phyloP scores from a whole-genome alignment of 1,140 invertebrate species.

The Dendroctonus ponderosae region DNA sequence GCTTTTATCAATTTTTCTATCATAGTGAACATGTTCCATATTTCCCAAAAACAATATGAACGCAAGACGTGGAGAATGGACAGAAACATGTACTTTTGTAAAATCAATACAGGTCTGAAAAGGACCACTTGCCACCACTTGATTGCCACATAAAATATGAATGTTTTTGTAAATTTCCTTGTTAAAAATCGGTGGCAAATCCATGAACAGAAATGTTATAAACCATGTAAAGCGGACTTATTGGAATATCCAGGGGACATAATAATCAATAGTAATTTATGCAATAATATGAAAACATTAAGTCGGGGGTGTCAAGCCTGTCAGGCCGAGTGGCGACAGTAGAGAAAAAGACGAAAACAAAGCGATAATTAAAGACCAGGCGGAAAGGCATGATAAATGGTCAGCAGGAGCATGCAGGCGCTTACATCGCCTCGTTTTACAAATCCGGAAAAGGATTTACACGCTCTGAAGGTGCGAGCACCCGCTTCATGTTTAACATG shows the following conservation, averaged over 20 bases:
- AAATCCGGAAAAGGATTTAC: constrained; percentile 35
- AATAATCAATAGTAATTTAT: constrained; percentile 27
- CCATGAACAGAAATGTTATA: neutral
- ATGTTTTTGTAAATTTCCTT: too few species aligned
- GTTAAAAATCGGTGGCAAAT: too few species aligned
- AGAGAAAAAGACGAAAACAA: constrained; percentile 29
- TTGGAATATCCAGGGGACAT: constrained; percentile 3
- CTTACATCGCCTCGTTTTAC: constrained; percentile 31
- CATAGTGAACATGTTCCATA: too few species aligned
- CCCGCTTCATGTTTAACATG: constrained; percentile 23
- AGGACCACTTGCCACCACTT: too few species aligned
- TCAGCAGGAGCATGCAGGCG: constrained; percentile 31
- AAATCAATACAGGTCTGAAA: too few species aligned
- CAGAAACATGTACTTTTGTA: too few species aligned
- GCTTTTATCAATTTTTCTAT: neutral
- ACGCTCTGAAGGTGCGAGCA: constrained; percentile 26
- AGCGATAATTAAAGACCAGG: constrained; percentile 30
- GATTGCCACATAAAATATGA: too few species aligned
- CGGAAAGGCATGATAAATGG: constrained; percentile 33
- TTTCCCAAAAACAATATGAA: too few species aligned
- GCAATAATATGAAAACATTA: constrained; percentile 28
- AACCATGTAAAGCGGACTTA: neutral
- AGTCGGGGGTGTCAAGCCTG: constrained; percentile 24
- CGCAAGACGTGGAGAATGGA: too few species aligned
- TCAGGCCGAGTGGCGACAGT: constrained; percentile 22